Base-by-base conservation (phyloP, 1,140 invertebrate species). In the Sitophilus oryzae region DNA sequence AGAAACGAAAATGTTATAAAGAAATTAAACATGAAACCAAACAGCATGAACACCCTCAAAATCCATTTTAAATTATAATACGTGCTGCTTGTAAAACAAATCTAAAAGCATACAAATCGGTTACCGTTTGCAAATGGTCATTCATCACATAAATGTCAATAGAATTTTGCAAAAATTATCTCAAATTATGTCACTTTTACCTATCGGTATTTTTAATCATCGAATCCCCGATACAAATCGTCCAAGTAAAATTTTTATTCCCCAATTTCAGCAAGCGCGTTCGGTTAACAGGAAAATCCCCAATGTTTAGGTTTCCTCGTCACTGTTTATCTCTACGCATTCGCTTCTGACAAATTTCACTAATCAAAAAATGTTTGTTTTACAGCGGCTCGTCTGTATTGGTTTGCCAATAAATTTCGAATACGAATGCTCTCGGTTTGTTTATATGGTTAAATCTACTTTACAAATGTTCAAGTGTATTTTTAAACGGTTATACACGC, bases 361-460 rank as follows among this genome's bases (percentile, higher is more conserved):
- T 43, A 52, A 52, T 52, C 50, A 52, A 52, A 52, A 52, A 52
- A 22, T 52, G 50, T 52, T 52, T 52, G 50, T 22, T 52, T 52
- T 42, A 43, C 38, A 43, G 50, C 50, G 25, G 38, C 37, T 36
- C 23, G 25, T 43, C 37, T 35, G 50, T 43, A 52, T 52, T 43
- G 50, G 50, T 52, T 43, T 38, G 25, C 50, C 50, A 22, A 37
- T 37, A 52, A 52, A 52, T 52, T 52, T 42, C 37, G 35, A 52
- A 52, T 38, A 43, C 50, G 50, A 38, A 38, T 36, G 50, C 40
- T 52, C 37, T 23, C 40, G 5, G 50, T 52, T 52, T 52, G 50
- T 52, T 52, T 52, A 52, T 52, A 52, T 52, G 50, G 50, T 20
- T 22, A 52, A 38, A 52, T 52, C 50, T 52, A 52, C 50, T 52